These are phyloP conservation scores for Telenomus remus DNA, from an alignment of 1,140 invertebrate species.

Conservation along the genomic window DNA sequence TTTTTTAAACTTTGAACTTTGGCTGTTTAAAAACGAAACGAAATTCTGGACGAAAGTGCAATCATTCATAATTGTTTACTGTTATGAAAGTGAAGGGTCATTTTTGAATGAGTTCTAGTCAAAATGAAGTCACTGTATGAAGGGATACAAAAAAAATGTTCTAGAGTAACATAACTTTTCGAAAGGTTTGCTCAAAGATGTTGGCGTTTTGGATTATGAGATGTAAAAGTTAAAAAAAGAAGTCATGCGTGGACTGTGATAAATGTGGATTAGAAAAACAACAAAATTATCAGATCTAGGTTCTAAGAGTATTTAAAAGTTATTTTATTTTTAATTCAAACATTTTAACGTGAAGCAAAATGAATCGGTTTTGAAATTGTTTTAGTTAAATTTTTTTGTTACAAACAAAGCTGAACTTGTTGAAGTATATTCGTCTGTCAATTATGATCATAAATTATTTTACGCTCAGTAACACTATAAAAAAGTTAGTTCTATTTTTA, in stretches of 20 bases:
- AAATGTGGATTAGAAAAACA: conserved; percentile 66
- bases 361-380: too few species aligned
- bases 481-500: conserved; percentile 21
- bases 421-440: too few species aligned
- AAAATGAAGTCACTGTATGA: conserved; percentile 67
- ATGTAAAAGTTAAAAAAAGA: conserved; percentile 66
- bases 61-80: too few species aligned
- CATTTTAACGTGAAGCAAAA: too few species aligned
- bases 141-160: conserved; percentile 58
- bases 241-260: conserved; percentile 76
- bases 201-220: conserved; percentile 72
- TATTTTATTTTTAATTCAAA: too few species aligned
- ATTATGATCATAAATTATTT: too few species aligned
- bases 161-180: conserved; percentile 53
- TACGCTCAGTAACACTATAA: too few species aligned
- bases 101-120: conserved; percentile 70
- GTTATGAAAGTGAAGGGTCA: conserved; percentile 18
- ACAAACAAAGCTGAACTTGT: conserved; percentile 34
- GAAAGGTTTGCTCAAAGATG: conserved; percentile 71
- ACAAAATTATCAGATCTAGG: conserved; percentile 43
- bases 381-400: not conserved
- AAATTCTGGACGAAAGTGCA: too few species aligned
- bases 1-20: too few species aligned
- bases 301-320: conserved; percentile 24
- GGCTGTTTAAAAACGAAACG: too few species aligned